Conservation (phyloP, 2,113 vertebrate species). For the rabbit (Oryctolagus cuniculus) region DNA sequence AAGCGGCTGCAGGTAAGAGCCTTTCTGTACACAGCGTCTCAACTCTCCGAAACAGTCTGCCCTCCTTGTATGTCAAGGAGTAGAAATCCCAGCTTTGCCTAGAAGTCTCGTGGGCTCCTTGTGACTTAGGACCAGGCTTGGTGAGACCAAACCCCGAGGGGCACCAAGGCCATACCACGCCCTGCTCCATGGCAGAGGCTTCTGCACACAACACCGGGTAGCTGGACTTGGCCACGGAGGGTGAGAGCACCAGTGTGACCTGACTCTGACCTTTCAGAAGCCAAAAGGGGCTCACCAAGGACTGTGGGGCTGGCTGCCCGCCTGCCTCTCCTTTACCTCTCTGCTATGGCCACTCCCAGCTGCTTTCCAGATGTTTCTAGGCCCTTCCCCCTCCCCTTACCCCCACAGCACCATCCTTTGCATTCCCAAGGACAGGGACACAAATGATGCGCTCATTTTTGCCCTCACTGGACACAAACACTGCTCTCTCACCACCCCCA, state of each 20-base stretch:
- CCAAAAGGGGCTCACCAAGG: neutral
- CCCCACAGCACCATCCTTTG: neutral
- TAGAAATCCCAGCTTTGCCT: neutral
- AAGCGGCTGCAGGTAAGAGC: slow-evolving; percentile 94
- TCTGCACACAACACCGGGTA: neutral
- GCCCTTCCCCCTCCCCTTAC: neutral
- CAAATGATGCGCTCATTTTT: neutral
- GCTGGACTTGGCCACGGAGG: neutral
- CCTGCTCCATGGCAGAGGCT: neutral
- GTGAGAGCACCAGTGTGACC: neutral
- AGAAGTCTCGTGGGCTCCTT: neutral
- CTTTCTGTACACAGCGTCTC: neutral
- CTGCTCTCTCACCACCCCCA: neutral
- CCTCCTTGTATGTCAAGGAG: neutral
- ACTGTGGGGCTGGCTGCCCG: neutral
- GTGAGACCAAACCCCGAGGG: neutral
- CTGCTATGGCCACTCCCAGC: neutral
- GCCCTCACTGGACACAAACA: neutral
- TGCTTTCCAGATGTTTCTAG: neutral
- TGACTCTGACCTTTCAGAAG: neutral
- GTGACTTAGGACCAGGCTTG: neutral
- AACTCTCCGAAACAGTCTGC: neutral
- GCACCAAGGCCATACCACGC: neutral
- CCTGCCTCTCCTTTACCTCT: rapidly evolving
- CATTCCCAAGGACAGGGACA: neutral